Evolutionary conservation across 2,888 invertebrate genomes (phyloP), one percentile per base, ranked within the genome.

Genomic region (Pachliopta kotzebuea): DNA sequence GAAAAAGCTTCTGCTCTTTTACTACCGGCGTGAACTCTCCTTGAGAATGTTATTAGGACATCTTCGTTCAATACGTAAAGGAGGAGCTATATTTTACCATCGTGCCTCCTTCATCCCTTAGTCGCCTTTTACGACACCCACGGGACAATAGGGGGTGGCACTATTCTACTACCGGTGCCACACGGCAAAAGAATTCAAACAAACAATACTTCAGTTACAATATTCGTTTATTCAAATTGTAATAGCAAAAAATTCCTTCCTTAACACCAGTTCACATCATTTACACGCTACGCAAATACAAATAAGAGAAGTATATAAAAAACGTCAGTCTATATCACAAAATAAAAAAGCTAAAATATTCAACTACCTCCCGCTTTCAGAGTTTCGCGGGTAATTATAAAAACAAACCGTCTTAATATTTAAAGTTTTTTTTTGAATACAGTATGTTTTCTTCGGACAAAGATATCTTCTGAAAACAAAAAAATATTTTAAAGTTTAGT

Each of bases 301-400:
- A 56, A 52, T 60, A 26, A 74, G 73, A 73, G 70, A 68, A 73
- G 74, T 68, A 76, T 6, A 45, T 45, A 45, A n/a, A 45, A 72
- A 74, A 76, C 75, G 73, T 80, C 81, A 79, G 82, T 72, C 75
- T 58, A 70, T 72, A 74, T 74, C 70, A 74, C 73, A 74, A 71
- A 73, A 65, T 68, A 68, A 66, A 68, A 69, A 69, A 67, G 60
- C 61, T 58, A 68, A 62, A 66, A 55, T 56, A 42, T 63, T 37
- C 56, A 59, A 14, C 52, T 49, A 63, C 52, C 26, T 37, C 24
- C 57, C n/a, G 4, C 45, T 18, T 45, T 8, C 20, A 4, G 18
- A 59, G 24, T 20, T 37, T n/a, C 20, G 6, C 53, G 53, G 54
- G 53, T 23, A 52, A 17, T 42, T 56, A 56, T 54, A 67, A 64